These are phyloP conservation scores for Amblyopsis hoosieri DNA, from an alignment of 2,797 vertebrate genomes.

Conservation along the genomic window DNA sequence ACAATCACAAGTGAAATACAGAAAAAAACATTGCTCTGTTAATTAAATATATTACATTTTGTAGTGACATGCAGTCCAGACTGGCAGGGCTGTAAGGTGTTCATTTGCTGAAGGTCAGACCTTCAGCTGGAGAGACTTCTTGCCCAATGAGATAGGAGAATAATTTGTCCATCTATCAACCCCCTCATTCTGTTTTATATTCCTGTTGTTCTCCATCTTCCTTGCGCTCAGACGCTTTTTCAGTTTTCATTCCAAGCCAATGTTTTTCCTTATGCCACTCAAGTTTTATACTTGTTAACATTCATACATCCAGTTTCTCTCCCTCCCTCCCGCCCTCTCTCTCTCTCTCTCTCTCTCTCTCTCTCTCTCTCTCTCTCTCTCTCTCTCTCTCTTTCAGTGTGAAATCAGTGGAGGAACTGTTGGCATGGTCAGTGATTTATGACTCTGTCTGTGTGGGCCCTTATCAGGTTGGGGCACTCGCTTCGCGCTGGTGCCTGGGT, in stretches of 20 bases:
- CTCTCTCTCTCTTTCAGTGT: slow-evolving; percentile 65
- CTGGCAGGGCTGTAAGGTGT: slow-evolving; percentile 61
- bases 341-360: slow-evolving; percentile 44
- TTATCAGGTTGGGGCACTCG: slow-evolving; percentile 94
- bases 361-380: slow-evolving; percentile 44
- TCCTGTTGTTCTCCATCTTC: slow-evolving; percentile 23
- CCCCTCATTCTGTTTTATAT: slow-evolving; percentile 17
- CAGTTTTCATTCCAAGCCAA: slow-evolving; percentile 11
- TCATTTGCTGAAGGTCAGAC: slow-evolving; percentile 88
- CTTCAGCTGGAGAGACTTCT: slow-evolving; percentile 88
- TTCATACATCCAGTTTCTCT: slow-evolving; percentile 2
- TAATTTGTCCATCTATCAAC: slow-evolving; percentile 88
- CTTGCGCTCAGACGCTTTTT: slow-evolving; percentile 13
- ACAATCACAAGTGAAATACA: too few relatives aligned
- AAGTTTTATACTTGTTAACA: slow-evolving; percentile 10
- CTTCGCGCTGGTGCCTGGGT: slow-evolving; percentile 88
- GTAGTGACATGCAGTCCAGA: slow-evolving; percentile 62
- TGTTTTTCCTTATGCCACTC: slow-evolving; percentile 1
- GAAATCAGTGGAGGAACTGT: slow-evolving; percentile 86
- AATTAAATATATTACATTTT: slow-evolving; percentile 3
- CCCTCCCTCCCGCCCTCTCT: slow-evolving; percentile 14
- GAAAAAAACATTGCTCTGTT: too few relatives aligned
- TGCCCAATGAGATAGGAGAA: slow-evolving; percentile 88
- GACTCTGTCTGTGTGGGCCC: slow-evolving; percentile 87
- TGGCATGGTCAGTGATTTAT: slow-evolving; percentile 91